A percentile compares a stretch with the other conserved stretches of the same genome.
Evolutionary conservation across 2,888 invertebrate species (phyloP).

Genomic region (Apoderus coryli): DNA sequence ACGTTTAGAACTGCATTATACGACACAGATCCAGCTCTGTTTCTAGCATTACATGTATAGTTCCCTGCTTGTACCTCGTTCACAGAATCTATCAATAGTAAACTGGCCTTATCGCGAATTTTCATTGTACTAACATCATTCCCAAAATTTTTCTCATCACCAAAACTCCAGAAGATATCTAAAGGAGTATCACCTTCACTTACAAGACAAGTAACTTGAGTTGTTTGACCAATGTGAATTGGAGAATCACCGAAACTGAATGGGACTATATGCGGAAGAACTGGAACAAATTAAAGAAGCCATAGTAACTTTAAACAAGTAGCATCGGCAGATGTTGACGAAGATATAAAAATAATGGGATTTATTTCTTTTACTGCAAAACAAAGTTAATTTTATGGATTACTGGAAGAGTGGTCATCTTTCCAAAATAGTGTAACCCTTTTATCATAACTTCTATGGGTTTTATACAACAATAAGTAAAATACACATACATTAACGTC

Average conservation of each 20-base stretch:
- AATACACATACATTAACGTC: no score
- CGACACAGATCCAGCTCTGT: conserved; percentile 29
- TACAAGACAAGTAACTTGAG: conserved; percentile 55
- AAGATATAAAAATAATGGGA: no score
- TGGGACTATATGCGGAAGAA: conserved; percentile 66
- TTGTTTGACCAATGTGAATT: conserved; percentile 64
- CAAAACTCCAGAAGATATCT: conserved; percentile 40
- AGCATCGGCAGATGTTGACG: no score
- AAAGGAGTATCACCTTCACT: conserved; percentile 43
- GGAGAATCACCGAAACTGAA: conserved; percentile 66
- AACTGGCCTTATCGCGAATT: conserved; percentile 34
- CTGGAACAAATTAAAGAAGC: no score
- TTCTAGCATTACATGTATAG: conserved; percentile 32
- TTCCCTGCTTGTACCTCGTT: conserved; percentile 29
- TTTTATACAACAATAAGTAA: no score
- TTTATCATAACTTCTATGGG: no score
- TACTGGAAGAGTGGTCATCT: no score
- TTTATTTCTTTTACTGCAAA: no score
- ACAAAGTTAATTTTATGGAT: no score
- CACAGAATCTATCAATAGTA: conserved; percentile 31
- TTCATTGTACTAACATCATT: conserved; percentile 28
- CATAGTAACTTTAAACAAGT: no score
- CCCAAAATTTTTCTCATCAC: conserved; percentile 28
- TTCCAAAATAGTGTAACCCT: no score
- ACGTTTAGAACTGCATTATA: conserved; percentile 30